A percentile compares a stretch with the other conserved stretches of the same genome.
These are phyloP conservation scores for Cyphomyrus plagiostoma DNA, from an alignment of 2,113 vertebrate genomes.

Conservation along the genomic window DNA sequence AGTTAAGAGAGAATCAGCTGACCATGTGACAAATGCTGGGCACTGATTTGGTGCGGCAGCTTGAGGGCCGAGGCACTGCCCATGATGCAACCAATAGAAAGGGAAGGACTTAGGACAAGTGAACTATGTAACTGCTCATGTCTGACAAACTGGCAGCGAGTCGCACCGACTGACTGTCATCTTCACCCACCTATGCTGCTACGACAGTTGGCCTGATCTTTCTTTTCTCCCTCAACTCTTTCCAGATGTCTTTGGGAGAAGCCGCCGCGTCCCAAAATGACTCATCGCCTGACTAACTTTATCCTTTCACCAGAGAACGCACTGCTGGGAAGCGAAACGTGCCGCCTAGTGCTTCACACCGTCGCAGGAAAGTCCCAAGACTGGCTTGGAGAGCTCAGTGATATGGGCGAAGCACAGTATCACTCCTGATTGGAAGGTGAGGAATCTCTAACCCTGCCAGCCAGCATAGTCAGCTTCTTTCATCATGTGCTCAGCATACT, in stretches of 20 bases:
- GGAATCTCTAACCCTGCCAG: background rate
- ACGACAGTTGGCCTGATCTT: background rate
- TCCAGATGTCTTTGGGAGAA: background rate
- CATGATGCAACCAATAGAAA: background rate
- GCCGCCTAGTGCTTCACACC: slow-evolving; percentile 22
- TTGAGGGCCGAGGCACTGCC: background rate
- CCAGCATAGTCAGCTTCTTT: background rate
- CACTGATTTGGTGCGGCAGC: background rate
- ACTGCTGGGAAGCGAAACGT: slow-evolving; percentile 24
- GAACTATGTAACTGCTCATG: background rate
- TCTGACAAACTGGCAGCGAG: background rate
- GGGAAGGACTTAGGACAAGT: too few species aligned
- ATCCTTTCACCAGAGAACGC: slow-evolving; percentile 16
- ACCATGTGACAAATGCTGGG: background rate
- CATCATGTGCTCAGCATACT: background rate
- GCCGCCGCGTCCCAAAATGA: slow-evolving; percentile 21
- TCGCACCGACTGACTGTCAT: background rate
- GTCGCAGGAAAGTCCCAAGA: slow-evolving; percentile 14
- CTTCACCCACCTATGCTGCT: background rate
- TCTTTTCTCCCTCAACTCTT: background rate
- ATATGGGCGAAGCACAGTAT: background rate
- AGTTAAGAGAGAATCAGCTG: background rate
- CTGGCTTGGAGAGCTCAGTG: background rate
- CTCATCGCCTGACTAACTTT: slow-evolving; percentile 15
- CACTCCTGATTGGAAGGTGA: background rate